phyloP scores from a whole-genome alignment of 2,888 invertebrate genomes.

The Drosophila parthenogenetica region DNA sequence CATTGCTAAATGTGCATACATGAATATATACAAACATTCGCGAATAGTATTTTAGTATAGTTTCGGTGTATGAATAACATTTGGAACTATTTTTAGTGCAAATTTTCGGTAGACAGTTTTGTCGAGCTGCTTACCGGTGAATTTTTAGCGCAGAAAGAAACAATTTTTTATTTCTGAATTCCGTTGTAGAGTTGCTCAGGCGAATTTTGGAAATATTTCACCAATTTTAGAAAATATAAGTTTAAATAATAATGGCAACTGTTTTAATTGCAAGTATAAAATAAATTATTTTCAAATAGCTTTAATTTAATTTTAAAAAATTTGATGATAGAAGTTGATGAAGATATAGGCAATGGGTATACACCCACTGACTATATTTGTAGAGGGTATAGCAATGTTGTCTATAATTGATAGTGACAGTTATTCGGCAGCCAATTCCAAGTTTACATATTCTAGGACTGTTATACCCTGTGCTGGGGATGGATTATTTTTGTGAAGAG shows the following conservation, averaged over 20 bases:
- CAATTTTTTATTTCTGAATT: constrained; percentile 6
- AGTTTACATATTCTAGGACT: background rate
- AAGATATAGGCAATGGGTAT: no score
- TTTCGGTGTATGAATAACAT: constrained; percentile 71
- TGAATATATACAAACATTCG: constrained; percentile 11
- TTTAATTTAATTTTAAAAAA: background rate
- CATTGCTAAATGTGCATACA: constrained; percentile 2
- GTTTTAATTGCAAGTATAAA: no score
- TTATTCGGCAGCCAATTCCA: background rate
- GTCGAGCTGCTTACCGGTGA: constrained; percentile 42
- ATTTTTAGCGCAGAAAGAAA: constrained; percentile 37
- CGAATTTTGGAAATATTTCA: background rate
- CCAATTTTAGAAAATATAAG: background rate
- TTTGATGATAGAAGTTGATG: no score
- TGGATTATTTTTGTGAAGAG: no score
- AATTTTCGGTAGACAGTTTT: constrained; percentile 48
- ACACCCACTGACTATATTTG: background rate
- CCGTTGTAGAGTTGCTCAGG: constrained; percentile 18
- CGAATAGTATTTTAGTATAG: constrained; percentile 49
- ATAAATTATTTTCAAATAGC: no score
- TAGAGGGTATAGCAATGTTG: background rate
- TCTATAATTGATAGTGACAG: background rate
- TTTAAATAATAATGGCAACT: no score
- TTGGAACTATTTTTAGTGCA: constrained; percentile 74
- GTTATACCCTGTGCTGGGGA: background rate